Base-by-base conservation (phyloP, 2,888 invertebrate genomes). In the Drosophila paramelanica region DNA sequence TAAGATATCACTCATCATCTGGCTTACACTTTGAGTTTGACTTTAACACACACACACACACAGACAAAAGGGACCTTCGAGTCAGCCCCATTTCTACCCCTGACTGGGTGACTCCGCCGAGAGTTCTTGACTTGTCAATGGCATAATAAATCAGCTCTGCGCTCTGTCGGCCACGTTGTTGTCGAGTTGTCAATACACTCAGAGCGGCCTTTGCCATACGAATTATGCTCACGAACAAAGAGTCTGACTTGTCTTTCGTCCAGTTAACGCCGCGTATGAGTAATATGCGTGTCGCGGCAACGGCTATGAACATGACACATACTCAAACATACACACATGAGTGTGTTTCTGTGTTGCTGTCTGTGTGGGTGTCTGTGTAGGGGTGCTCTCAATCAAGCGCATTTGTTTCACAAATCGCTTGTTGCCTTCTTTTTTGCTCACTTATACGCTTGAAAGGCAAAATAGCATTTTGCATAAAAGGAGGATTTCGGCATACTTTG, bases 61-160 rank as follows among this genome's bases (percentile, higher is more conserved):
- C 27, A 8, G 10, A 31, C 46, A 7, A 31, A 7, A 10, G 0
- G 31, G 10, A 31, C 11, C 36, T 13, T 13, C 36, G 46, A 38
- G 11, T 8, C 45, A 23, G 41, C 43, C 31, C 42, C 47, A 41
- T 49, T 51, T 38, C 58, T 57, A 61, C n/a, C 50, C 31, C 31
- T 39, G 43, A 39, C 27, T 50, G 60, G 7, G 20, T 53, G 61
- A 60, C 61, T 46, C 39, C 27, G 36, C 39, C 27, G 36, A 27
- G 45, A 66, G 77, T 57, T 51, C 60, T 66, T 73, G 77, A 69
- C 80, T 76, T 85, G 86, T 82, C 86, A 85, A 85, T 79, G 80
- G 49, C 31, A 67, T 71, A 79, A 85, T 82, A 85, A 82, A 81
- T 81, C 79, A 69, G 79, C 49, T 36, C 5, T 38, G 20, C 45